Percentiles rank a stretch among this genome's conserved stretches.
Conservation (phyloP, 1,140 invertebrate genomes). For the Diorhabda sublineata region DNA sequence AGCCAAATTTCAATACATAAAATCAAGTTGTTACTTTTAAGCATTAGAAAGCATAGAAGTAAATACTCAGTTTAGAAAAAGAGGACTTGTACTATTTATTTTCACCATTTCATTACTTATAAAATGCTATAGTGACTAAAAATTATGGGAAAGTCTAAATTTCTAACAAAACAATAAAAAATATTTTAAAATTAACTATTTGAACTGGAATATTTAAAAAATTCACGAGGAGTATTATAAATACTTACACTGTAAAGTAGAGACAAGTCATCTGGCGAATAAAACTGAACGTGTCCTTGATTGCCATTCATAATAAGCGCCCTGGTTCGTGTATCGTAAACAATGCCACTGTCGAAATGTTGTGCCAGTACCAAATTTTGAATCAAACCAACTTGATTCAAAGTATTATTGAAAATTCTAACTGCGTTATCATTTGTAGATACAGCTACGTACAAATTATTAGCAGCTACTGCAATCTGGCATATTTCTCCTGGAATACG, state of each 20-base stretch:
- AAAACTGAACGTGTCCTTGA: constrained; percentile 78
- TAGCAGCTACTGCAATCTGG: constrained; percentile 61
- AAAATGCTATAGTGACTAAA: too few species aligned
- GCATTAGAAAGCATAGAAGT: too few species aligned
- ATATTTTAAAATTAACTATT: too few species aligned
- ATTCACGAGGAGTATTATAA: neutral
- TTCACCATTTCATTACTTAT: too few species aligned
- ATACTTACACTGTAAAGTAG: constrained; percentile 70
- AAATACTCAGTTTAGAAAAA: too few species aligned
- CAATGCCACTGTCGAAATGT: constrained; percentile 60
- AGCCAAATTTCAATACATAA: too few species aligned
- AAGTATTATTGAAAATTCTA: constrained; percentile 60
- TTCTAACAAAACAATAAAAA: too few species aligned
- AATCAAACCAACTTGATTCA: constrained; percentile 56
- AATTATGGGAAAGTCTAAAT: too few species aligned
- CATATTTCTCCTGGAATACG: constrained; percentile 66
- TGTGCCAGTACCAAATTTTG: constrained; percentile 66
- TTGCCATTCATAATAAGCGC: constrained; percentile 72
- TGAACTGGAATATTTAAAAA: too few species aligned
- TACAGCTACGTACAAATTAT: constrained; percentile 63
- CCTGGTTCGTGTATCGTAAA: constrained; percentile 62
- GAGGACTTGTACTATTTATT: too few species aligned
- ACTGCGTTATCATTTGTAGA: constrained; percentile 73
- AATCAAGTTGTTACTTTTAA: too few species aligned
- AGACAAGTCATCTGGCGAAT: constrained; percentile 60